phyloP scores from a whole-genome alignment of 2,888 invertebrate genomes.

The Silvanus unidentatus region DNA sequence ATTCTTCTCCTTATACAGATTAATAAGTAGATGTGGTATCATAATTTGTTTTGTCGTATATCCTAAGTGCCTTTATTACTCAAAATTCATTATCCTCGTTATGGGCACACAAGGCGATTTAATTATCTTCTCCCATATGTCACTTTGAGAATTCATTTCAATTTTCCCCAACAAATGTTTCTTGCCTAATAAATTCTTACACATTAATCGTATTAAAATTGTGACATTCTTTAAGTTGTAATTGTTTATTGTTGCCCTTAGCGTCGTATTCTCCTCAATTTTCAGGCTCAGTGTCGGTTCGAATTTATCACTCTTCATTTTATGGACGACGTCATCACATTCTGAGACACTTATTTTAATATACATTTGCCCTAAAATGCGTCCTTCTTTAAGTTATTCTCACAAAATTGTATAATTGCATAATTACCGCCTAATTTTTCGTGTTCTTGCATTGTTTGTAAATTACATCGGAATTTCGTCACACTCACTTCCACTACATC shows the following conservation, averaged over 20 bases:
- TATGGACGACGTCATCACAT: slow-evolving; percentile 47
- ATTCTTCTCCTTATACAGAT: too few species aligned
- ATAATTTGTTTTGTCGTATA: too few species aligned
- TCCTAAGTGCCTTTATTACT: too few species aligned
- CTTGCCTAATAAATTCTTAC: slow-evolving; percentile 62
- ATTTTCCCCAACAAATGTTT: slow-evolving; percentile 64
- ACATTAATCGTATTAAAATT: slow-evolving; percentile 60
- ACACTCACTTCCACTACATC: slow-evolving; percentile 59
- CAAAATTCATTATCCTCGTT: slow-evolving; percentile 57
- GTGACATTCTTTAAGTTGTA: slow-evolving; percentile 58
- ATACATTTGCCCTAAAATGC: slow-evolving; percentile 64
- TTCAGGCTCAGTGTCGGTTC: slow-evolving; percentile 70
- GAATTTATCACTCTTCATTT: slow-evolving; percentile 69
- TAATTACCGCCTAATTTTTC: slow-evolving; percentile 57
- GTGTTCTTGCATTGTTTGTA: slow-evolving; percentile 68
- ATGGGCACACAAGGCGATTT: slow-evolving; percentile 52
- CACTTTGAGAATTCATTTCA: slow-evolving; percentile 58
- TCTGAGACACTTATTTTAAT: slow-evolving; percentile 68
- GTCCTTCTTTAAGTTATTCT: too few species aligned
- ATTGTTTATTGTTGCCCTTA: slow-evolving; percentile 58
- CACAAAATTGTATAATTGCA: too few species aligned
- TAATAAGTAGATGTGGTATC: too few species aligned
- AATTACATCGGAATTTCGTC: slow-evolving; percentile 59
- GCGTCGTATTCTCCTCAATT: slow-evolving; percentile 61
- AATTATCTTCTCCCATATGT: slow-evolving; percentile 59